Conservation (phyloP, 2,113 vertebrate genomes). For the Eptesicus fuscus region DNA sequence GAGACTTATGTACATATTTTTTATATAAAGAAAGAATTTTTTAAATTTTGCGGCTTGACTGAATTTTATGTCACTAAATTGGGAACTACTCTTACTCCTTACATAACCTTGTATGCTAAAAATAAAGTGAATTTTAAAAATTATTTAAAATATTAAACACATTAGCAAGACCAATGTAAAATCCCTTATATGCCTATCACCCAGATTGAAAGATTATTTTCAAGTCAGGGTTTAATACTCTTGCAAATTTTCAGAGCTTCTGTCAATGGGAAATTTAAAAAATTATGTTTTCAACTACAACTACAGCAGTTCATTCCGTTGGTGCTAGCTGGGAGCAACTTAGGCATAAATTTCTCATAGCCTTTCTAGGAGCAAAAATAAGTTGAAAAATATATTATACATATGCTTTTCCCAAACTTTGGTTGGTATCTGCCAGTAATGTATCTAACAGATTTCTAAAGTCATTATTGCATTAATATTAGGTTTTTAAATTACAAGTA, state of each 20-base stretch:
- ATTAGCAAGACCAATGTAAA: neutral
- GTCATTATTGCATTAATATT: neutral
- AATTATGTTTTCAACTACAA: neutral
- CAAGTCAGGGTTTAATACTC: neutral
- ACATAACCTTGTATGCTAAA: neutral
- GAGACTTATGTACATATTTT: neutral
- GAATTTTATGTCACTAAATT: constrained; percentile 20
- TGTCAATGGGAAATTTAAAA: neutral
- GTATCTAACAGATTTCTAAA: constrained; percentile 6
- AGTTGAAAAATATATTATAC: neutral
- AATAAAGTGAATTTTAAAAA: constrained; percentile 3
- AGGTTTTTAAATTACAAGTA: neutral
- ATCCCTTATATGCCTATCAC: neutral
- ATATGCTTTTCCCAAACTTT: neutral
- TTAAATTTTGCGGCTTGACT: neutral
- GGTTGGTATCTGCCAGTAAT: constrained; percentile 12
- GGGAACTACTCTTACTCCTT: neutral
- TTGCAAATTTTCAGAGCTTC: neutral
- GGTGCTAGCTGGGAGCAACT: neutral
- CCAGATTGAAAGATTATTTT: constrained; percentile 14
- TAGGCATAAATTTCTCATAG: neutral
- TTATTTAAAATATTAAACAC: constrained; percentile 12
- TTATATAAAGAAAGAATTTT: neutral
- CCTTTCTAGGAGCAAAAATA: constrained; percentile 13
- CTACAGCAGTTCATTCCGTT: neutral